Conservation (phyloP, 2,888 invertebrate species). For the Patella ulyssiponensis region DNA sequence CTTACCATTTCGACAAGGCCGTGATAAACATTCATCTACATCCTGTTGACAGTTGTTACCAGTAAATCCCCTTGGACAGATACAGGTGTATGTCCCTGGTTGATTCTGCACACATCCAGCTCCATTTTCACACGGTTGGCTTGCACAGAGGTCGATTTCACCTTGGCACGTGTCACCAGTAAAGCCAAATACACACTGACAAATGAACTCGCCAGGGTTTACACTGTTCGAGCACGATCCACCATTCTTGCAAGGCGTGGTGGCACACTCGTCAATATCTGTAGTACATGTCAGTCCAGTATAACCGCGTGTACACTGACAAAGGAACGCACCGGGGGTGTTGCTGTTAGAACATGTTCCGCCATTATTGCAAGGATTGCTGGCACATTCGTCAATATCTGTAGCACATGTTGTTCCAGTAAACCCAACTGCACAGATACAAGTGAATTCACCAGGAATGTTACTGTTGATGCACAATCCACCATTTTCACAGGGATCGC, state of each 20-base stretch:
- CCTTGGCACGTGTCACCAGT: conserved; percentile 33
- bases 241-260: conserved; percentile 90
- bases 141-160: conserved; percentile 24
- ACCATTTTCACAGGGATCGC: conserved; percentile 78
- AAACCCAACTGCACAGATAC: not conserved
- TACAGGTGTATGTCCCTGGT: conserved; percentile 29
- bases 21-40: conserved; percentile 30
- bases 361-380: not conserved
- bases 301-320: conserved; percentile 72
- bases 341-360: conserved; percentile 9
- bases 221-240: conserved; percentile 79
- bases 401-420: not conserved
- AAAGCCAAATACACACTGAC: conserved; percentile 40
- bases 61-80: conserved; percentile 26
- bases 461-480: conserved; percentile 50
- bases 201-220: conserved; percentile 33
- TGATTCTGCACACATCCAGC: conserved; percentile 27
- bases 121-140: conserved; percentile 33
- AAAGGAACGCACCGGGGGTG: conserved; percentile 11
- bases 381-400: conserved; percentile 18
- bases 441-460: not conserved
- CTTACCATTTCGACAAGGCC: conserved; percentile 73
- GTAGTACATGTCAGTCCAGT: conserved; percentile 78
- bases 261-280: conserved; percentile 90
- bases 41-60: conserved; percentile 21